Evolutionary conservation across 2,888 invertebrate species (phyloP), one percentile per base, ranked within the genome.

Genomic region (Dryobota labecula): DNA sequence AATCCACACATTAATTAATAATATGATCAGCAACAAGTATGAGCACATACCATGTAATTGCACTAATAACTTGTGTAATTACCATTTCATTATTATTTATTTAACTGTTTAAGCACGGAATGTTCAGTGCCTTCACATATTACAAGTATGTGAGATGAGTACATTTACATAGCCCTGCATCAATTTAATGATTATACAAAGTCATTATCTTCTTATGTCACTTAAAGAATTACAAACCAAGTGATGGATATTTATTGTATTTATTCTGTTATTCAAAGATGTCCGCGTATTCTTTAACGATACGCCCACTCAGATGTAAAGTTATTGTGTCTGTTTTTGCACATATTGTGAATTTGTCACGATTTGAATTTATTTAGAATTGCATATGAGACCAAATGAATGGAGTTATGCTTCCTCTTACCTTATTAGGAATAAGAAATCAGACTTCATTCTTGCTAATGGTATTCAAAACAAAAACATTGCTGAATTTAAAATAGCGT

Each of bases 41-140:
- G 70, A 63, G 68, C 57, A 62, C 51, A 70, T 73, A 69, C 72
- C 13, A 41, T 51, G 47, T 70, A 78, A 78, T 71, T 53, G 70
- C 41, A 79, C 60, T 73, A 80, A 80, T 77, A 68, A 60, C 56
- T 75, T 70, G 62, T 49, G 61, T 71, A 77, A 82, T 82, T 76
- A 72, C 41, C 54, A 79, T 76, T 79, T 70, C 63, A 76, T 71
- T 57, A 68, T 61, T 60, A 76, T 71, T 58, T 76, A 58, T 73
- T 41, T 75, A 72, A 61, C 47, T 68, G 56, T 38, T 65, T 58
- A 66, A 61, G 61, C 51, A 36, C 20, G 68, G 66, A 61, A 64
- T 63, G 27, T 57, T 62, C 53, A 66, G 43, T 73, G 27, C 30
- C 18, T 68, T 33, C 49, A 66, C 60, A 57, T 73, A 56, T 58